These are phyloP conservation scores for Orcinus orca DNA, from an alignment of 2,113 vertebrate genomes.

Conservation along the genomic window DNA sequence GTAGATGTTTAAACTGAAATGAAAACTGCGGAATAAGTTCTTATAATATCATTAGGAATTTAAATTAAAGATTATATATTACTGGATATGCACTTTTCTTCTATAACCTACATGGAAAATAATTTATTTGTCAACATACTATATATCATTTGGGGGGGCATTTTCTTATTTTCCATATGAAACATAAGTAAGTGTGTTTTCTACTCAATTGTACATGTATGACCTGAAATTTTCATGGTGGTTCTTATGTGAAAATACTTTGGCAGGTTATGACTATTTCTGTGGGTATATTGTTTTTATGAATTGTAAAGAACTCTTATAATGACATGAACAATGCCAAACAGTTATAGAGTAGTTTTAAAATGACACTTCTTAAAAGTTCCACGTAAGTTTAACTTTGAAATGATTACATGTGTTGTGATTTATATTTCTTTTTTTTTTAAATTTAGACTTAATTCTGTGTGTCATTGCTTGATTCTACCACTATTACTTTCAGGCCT, in stretches of 20 bases:
- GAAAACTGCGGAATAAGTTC: neutral
- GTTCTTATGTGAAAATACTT: neutral
- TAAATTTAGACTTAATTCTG: too few relatives aligned
- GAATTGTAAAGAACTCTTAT: slow-evolving; percentile 5
- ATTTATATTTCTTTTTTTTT: neutral
- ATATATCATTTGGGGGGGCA: neutral
- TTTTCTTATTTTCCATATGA: slow-evolving; percentile 24
- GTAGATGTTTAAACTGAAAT: slow-evolving; percentile 1
- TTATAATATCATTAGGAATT: neutral
- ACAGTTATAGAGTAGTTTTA: neutral
- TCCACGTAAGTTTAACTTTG: neutral
- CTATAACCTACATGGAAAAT: neutral
- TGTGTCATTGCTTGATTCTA: slow-evolving; percentile 25
- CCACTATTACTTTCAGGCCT: neutral
- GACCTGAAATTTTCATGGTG: neutral
- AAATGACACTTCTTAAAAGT: neutral
- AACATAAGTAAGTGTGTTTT: neutral
- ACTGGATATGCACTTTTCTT: neutral
- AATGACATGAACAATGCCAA: neutral
- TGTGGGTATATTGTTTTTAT: neutral
- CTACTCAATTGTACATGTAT: neutral
- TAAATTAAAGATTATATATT: neutral
- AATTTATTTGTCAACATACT: slow-evolving; percentile 1
- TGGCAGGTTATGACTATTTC: neutral
- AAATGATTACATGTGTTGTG: neutral